Conservation (phyloP, 2,888 invertebrate genomes). For the Xestia c-nigrum region DNA sequence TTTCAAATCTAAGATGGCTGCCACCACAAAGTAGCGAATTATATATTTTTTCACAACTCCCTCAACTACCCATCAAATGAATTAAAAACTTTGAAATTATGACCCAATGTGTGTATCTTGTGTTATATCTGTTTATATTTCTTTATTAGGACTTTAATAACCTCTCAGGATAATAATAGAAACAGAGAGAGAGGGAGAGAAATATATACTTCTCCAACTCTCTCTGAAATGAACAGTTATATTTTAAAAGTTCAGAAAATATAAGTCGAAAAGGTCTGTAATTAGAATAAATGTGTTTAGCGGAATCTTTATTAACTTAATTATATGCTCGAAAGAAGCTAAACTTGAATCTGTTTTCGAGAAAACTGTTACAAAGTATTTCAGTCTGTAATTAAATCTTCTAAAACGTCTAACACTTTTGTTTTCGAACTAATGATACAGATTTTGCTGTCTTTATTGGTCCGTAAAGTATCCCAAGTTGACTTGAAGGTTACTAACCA, state of each 20-base stretch:
- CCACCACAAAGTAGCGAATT: too few species aligned
- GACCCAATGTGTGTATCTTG: too few species aligned
- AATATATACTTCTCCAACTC: neutral
- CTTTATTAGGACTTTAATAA: too few species aligned
- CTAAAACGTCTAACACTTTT: constrained; percentile 39
- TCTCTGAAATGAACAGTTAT: neutral
- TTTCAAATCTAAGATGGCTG: too few species aligned
- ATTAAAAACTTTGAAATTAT: too few species aligned
- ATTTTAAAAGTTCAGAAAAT: constrained; percentile 17
- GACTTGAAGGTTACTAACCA: neutral
- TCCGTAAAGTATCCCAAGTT: neutral
- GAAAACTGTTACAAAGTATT: constrained; percentile 48
- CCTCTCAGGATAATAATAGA: neutral
- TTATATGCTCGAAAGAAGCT: constrained; percentile 60
- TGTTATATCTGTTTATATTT: neutral
- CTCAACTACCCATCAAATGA: too few species aligned
- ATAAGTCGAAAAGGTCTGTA: constrained; percentile 42
- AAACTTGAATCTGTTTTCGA: constrained; percentile 33
- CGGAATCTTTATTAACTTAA: constrained; percentile 59
- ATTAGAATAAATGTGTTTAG: constrained; percentile 69
- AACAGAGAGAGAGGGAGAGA: neutral
- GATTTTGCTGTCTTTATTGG: constrained; percentile 12
- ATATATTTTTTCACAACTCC: too few species aligned
- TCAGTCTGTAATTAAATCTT: constrained; percentile 46
- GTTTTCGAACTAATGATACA: constrained; percentile 30